Evolutionary conservation across 2,888 invertebrate species (phyloP).

Genomic region (Thecocarcelia acutangulata): DNA sequence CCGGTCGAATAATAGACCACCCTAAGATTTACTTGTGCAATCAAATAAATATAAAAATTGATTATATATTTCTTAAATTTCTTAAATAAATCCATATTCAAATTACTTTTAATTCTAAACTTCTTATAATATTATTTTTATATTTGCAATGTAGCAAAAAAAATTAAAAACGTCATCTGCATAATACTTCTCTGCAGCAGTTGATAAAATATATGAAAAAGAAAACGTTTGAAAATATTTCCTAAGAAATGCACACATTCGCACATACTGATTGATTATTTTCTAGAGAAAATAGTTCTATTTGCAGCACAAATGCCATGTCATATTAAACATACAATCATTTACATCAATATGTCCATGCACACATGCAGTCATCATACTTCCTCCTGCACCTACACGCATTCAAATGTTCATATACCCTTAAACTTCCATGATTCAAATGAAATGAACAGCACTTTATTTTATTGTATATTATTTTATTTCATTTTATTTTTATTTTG

Average conservation of each 20-base stretch:
- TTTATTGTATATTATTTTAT: slow-evolving; percentile 43
- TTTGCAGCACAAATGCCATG: slow-evolving; percentile 34
- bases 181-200: neutral
- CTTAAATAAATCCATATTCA: too few relatives aligned
- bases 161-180: slow-evolving; percentile 1
- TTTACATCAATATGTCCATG: neutral
- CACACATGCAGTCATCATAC: neutral
- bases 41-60: too few relatives aligned
- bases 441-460: slow-evolving; percentile 55
- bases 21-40: too few relatives aligned
- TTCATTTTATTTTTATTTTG: slow-evolving; percentile 18
- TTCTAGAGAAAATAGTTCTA: slow-evolving; percentile 50
- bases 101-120: too few relatives aligned
- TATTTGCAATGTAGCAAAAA: neutral
- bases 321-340: slow-evolving; percentile 18
- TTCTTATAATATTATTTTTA: too few relatives aligned
- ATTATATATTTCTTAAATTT: too few relatives aligned
- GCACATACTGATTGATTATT: slow-evolving; percentile 56
- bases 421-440: slow-evolving; percentile 16
- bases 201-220: too few relatives aligned
- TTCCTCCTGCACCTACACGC: neutral
- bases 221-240: slow-evolving; percentile 21
- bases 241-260: slow-evolving; percentile 45
- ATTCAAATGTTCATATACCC: neutral
- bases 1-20: too few relatives aligned